These are phyloP conservation scores for Gadus chalcogrammus DNA, from an alignment of 2,113 vertebrate species.

Conservation along the genomic window DNA sequence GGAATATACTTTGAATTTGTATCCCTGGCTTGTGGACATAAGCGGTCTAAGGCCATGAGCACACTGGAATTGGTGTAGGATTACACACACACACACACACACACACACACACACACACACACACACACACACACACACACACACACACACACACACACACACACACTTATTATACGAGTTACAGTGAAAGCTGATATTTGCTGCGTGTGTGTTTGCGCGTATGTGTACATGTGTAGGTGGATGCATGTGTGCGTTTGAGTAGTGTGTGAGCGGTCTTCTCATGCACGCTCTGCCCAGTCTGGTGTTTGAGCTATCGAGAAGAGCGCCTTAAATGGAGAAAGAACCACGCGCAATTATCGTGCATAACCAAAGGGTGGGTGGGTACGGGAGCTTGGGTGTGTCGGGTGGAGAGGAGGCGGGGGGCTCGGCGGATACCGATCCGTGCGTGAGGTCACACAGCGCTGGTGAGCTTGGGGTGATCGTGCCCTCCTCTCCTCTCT, in stretches of 20 bases:
- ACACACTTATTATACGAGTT: not conserved
- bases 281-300: conserved; percentile 5
- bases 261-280: no score
- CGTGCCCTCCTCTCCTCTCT: conserved; percentile 35
- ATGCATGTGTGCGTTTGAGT: no score
- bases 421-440: conserved; percentile 41
- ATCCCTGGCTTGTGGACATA: conserved; percentile 11
- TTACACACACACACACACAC: conserved; percentile 1
- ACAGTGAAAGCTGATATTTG: not conserved
- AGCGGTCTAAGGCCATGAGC: no score
- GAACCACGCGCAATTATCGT: conserved; percentile 31
- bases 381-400: conserved; percentile 13
- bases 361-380: not conserved
- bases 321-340: conserved; percentile 27
- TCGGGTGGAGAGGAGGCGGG: conserved; percentile 10
- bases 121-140: not conserved
- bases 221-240: not conserved
- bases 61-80: not conserved
- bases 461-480: conserved; percentile 16
- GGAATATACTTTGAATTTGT: conserved; percentile 19
- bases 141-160: not conserved
- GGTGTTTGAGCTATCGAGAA: not conserved
- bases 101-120: not conserved
- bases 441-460: conserved; percentile 32
- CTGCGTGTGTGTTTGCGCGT: not conserved